Percentiles rank a stretch among this genome's conserved stretches.
phyloP scores from a whole-genome alignment of 2,888 invertebrate genomes.

The Tetramorium bicarinatum region DNA sequence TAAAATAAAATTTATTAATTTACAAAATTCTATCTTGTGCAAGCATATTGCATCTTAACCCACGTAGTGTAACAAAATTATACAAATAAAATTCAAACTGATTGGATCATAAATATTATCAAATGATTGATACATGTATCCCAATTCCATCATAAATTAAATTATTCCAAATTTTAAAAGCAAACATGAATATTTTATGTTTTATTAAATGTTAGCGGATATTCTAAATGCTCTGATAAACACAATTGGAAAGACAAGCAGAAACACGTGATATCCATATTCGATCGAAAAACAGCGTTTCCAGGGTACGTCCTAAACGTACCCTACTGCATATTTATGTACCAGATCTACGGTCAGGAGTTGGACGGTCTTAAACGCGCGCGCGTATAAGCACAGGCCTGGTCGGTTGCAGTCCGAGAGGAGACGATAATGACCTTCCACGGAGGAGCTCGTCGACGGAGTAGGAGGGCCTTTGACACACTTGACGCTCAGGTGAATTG shows the following conservation, averaged over 20 bases:
- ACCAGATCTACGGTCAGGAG: constrained; percentile 26
- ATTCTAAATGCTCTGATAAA: not conserved
- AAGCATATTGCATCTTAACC: not conserved
- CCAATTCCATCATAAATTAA: not conserved
- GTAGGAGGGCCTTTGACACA: constrained; percentile 86
- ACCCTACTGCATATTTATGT: not conserved
- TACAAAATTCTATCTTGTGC: not conserved
- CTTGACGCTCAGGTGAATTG: constrained; percentile 84
- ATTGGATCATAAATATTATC: not conserved
- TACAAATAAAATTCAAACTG: not conserved
- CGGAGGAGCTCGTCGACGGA: constrained; percentile 79
- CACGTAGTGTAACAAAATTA: not conserved
- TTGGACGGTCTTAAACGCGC: constrained; percentile 29
- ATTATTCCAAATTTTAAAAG: not conserved
- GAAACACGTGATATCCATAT: not conserved
- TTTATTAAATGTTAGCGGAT: not conserved
- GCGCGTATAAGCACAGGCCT: constrained; percentile 45
- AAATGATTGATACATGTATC: not conserved
- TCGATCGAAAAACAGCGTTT: not conserved
- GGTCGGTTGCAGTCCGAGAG: constrained; percentile 70
- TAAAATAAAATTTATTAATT: not conserved
- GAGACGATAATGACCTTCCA: constrained; percentile 85
- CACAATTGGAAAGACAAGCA: not conserved
- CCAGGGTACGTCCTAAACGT: not conserved
- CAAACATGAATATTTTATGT: not conserved